Evolutionary conservation across 2,888 invertebrate species (phyloP).

Genomic region (Strigamia maritima): DNA sequence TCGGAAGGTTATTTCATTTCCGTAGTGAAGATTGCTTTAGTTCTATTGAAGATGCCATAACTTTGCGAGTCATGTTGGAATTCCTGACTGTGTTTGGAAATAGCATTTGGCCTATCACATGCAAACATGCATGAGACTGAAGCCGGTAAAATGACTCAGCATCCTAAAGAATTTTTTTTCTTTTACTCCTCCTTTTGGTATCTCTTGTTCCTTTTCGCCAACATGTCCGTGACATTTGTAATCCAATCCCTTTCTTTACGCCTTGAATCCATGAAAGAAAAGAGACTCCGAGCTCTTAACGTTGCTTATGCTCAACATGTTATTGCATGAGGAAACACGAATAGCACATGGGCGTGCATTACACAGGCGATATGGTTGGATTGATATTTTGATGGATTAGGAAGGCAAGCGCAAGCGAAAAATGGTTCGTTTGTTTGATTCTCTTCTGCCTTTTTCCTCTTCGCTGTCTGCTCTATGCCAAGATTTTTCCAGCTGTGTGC

Average conservation of each 20-base stretch:
- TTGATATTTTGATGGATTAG: slow-evolving; percentile 4
- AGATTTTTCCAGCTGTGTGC: slow-evolving; percentile 4
- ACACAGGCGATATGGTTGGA: slow-evolving; percentile 4
- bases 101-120: slow-evolving; percentile 4
- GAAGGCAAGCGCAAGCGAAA: slow-evolving; percentile 4
- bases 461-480: not conserved
- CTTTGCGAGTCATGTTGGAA: not conserved
- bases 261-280: slow-evolving; percentile 4
- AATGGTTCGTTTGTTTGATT: slow-evolving; percentile 4
- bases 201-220: not conserved
- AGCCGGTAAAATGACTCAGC: not conserved
- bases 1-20: not conserved
- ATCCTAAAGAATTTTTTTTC: not conserved
- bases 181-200: not conserved
- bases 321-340: not conserved
- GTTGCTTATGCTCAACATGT: not conserved
- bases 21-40: slow-evolving; percentile 4
- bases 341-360: not conserved
- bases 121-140: slow-evolving; percentile 4
- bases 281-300: not conserved
- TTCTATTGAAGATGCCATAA: not conserved
- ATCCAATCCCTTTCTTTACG: not conserved
- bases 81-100: slow-evolving; percentile 4
- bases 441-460: not conserved
- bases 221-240: slow-evolving; percentile 4